These are phyloP conservation scores for Glaucomys volans DNA, from an alignment of 2,113 vertebrate genomes.

Conservation along the genomic window DNA sequence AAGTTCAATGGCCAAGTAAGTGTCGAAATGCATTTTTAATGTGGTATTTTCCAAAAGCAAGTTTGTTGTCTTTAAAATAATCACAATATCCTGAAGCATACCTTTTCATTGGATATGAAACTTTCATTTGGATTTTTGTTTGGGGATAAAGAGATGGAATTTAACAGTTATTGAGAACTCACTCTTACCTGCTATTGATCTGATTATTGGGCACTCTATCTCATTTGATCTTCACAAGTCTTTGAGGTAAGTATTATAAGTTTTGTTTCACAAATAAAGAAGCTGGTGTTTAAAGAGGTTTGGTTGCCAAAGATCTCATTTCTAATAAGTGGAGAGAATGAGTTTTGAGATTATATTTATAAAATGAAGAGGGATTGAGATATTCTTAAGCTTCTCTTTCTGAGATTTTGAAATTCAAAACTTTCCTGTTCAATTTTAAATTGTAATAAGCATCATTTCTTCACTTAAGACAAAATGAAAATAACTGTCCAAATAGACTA, in stretches of 20 bases:
- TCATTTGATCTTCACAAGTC: background rate
- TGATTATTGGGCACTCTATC: background rate
- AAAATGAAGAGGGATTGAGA: background rate
- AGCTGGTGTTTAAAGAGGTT: background rate
- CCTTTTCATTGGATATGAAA: background rate
- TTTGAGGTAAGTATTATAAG: background rate
- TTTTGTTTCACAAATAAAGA: background rate
- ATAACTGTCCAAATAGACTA: background rate
- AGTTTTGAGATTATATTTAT: slow-evolving; percentile 19
- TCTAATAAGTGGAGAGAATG: background rate
- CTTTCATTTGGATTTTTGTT: background rate
- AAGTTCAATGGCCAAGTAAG: slow-evolving; percentile 96
- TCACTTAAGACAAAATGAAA: background rate
- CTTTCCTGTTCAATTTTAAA: background rate
- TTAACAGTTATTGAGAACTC: background rate
- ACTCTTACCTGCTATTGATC: background rate
- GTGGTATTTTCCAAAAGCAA: background rate
- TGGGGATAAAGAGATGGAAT: background rate
- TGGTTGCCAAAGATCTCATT: background rate
- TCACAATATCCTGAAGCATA: too few species aligned
- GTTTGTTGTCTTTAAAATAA: background rate
- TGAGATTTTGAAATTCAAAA: slow-evolving; percentile 38
- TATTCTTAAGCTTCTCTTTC: background rate
- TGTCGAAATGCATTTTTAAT: background rate
- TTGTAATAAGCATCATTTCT: background rate